Conservation (phyloP, 2,888 invertebrate genomes). For the Neoaliturus tenellus region DNA sequence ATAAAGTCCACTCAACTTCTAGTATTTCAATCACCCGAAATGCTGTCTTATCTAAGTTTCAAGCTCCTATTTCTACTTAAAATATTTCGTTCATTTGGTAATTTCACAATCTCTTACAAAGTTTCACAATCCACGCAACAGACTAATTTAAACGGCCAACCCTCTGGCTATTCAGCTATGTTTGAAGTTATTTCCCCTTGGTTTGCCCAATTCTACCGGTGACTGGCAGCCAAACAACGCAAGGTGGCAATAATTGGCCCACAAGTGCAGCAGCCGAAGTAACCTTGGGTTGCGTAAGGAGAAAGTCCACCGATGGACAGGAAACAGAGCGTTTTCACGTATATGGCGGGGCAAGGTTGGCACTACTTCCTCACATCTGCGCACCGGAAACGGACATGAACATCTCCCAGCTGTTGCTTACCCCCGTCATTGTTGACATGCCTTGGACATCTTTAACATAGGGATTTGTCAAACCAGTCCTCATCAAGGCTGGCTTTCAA, state of each 20-base stretch:
- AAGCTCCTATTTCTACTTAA: no score
- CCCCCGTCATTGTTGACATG: neutral
- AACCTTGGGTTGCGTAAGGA: conserved; percentile 38
- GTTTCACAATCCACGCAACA: no score
- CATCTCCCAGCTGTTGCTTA: neutral
- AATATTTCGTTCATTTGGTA: no score
- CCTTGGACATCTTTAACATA: neutral
- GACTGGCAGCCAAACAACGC: neutral
- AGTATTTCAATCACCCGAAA: no score
- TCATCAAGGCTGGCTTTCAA: neutral
- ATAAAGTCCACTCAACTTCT: no score
- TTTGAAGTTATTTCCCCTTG: no score
- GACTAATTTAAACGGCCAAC: no score
- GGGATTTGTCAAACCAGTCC: neutral
- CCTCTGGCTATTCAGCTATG: neutral
- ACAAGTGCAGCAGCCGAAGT: neutral
- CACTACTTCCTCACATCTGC: conserved; percentile 25
- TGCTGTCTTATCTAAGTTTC: no score
- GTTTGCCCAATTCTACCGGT: neutral
- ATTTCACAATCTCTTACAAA: no score
- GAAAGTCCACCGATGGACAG: conserved; percentile 6
- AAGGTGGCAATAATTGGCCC: neutral
- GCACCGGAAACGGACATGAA: neutral
- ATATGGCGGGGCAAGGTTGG: conserved; percentile 25
- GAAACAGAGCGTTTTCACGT: conserved; percentile 47